Base-by-base conservation (phyloP, 2,113 vertebrate species). In the Isichthys henryi region DNA sequence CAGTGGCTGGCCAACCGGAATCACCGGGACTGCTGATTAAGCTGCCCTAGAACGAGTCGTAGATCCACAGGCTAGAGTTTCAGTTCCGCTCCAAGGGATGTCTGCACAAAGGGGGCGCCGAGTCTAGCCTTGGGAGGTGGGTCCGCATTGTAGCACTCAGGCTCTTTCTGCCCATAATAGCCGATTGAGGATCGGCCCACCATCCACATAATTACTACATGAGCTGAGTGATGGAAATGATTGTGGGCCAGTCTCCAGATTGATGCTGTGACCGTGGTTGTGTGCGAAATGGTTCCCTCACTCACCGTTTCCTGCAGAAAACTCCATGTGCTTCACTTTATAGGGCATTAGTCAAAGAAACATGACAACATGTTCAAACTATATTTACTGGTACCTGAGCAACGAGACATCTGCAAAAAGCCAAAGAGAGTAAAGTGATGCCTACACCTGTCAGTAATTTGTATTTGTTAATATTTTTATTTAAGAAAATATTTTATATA, bases 1-100 rank as follows among this genome's bases (percentile, higher is more conserved):
- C 27, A 39, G 85, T 53, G n/a, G 49, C 85, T 56, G 85, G 5
- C 7, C n/a, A 39, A 21, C 23, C 85, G 8, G 49, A 21, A 87
- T 87, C 49, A 19, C 49, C 31, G 1, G 85, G n/a, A 87, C 49
- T 87, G 85, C 85, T 53, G 85, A 87, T 43, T 52, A 87, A 87
- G 85, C 31, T 87, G 50, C 49, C n/a, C 48, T 50, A 6, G 85
- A 31, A 46, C 13, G 10, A 53, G 50, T 84, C 50, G 17, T 31
- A 35, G 27, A 52, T 39, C 85, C 50, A 48, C n/a, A 50, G 50
- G n/a, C 85, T 39, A 6, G n/a, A 23, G 50, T 27, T 21, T 87
- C 85, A 52, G 85, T 53, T 56, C 50, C 7, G 13, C 85, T 87
- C 50, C 50, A 35, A 52, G 48, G n/a, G 23, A 85, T n/a, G 46